Base-by-base conservation (phyloP, 2,888 invertebrate species). In the Hanleya hanleyi region DNA sequence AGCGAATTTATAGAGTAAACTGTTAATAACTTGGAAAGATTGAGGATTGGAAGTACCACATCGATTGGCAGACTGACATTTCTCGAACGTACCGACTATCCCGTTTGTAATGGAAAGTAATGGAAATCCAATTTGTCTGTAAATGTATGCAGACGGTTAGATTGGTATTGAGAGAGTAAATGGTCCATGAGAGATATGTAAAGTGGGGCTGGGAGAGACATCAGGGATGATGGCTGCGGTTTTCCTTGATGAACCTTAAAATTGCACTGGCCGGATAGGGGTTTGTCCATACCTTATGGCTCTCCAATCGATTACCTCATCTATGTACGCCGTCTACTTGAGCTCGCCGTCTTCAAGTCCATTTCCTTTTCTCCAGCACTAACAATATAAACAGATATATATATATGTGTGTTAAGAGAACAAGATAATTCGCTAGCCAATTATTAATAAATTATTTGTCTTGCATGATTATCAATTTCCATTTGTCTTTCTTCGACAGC, bases 401-500 rank as follows among this genome's bases (percentile, higher is more conserved):
- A 29, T 29, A 51, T 22, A 29, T 57, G n/a, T 47, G 12, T 32
- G 33, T 38, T 15, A 5, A 66, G 26, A 49, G 26, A 22, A 26
- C 26, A 22, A 22, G 22, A 5, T 5, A 7, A 36, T 35, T 62
- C 22, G 29, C 36, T 62, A 3, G 4, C 1, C 38, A 9, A 12
- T 18, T 32, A 37, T n/a, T 9, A 26, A 35, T 38, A 38, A 18
- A 15, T 64, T 9, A 35, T 4, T 32, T 35, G 2, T 18, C 7
- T 37, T 4, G 18, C 5, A 36, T n/a, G n/a, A 37, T n/a, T 67
- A 18, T 49, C 35, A 66, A 47, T 51, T 68, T 22, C 2, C n/a
- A n/a, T n/a, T n/a, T n/a, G n/a, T 69, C 49, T 71, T 68, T 64
- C 35, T 70, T 22, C 81, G 82, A 9, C 82, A 97, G 97, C 94